Conservation (phyloP, 2,888 invertebrate genomes). For the Epinotia bilunana region DNA sequence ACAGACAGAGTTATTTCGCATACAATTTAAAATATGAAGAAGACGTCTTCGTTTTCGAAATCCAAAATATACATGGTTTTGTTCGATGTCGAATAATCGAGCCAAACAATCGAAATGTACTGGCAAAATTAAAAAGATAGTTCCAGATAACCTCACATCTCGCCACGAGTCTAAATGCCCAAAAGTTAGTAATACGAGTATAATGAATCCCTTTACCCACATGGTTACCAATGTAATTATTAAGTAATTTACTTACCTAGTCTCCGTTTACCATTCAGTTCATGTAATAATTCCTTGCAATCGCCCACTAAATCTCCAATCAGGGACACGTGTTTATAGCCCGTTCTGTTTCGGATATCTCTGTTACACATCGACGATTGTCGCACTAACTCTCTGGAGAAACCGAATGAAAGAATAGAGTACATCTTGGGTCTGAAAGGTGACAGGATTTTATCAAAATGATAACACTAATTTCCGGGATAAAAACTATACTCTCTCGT, state of each 20-base stretch:
- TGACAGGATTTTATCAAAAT: neutral
- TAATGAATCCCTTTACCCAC: neutral
- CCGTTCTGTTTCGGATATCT: conserved; percentile 66
- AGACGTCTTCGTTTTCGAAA: too few species aligned
- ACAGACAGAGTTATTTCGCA: too few species aligned
- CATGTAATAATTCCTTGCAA: conserved; percentile 45
- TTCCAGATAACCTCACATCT: neutral
- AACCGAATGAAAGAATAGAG: conserved; percentile 19
- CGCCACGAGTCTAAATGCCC: neutral
- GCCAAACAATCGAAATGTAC: neutral
- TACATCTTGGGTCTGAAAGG: neutral
- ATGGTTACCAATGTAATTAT: conserved; percentile 31
- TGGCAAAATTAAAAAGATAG: neutral
- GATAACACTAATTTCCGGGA: too few species aligned
- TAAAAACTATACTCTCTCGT: too few species aligned
- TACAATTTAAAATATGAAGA: too few species aligned
- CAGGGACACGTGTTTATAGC: conserved; percentile 55
- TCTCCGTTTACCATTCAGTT: conserved; percentile 44
- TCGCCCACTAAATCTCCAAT: conserved; percentile 41
- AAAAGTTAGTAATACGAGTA: too few species aligned
- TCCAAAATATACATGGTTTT: too few species aligned
- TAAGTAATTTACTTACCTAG: conserved; percentile 43
- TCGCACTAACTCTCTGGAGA: conserved; percentile 51
- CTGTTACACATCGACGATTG: conserved; percentile 62
- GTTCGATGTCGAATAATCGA: neutral